Evolutionary conservation across 2,113 vertebrate species (phyloP).

Genomic region (Lota lota): DNA sequence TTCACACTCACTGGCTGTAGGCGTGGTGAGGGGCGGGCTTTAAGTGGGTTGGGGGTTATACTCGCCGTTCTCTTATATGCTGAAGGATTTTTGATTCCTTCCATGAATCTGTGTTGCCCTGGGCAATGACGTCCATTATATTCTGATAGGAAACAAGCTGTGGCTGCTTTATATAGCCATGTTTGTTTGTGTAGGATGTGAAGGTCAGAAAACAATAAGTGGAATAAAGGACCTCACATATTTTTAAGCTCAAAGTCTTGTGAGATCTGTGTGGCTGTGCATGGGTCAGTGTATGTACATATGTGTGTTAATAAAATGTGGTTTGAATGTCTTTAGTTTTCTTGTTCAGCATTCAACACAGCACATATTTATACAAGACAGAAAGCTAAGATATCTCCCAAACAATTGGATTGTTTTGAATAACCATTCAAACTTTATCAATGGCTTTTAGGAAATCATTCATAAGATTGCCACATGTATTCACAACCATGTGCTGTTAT

Average conservation of each 20-base stretch:
- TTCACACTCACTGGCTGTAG: slow-evolving; percentile 16
- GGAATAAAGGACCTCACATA: neutral
- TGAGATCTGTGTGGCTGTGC: too few relatives aligned
- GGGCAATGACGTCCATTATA: neutral
- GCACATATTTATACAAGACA: neutral
- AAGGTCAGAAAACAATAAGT: slow-evolving; percentile 2
- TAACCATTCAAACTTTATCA: too few relatives aligned
- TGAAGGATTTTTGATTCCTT: slow-evolving; percentile 5
- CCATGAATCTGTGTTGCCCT: slow-evolving; percentile 7
- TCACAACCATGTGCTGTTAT: neutral
- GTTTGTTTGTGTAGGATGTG: slow-evolving; percentile 3
- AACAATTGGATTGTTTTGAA: too few relatives aligned
- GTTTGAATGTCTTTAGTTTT: neutral
- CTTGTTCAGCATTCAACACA: neutral
- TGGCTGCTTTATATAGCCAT: neutral
- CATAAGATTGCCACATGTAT: neutral
- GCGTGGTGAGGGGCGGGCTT: slow-evolving; percentile 9
- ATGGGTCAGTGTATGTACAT: too few relatives aligned
- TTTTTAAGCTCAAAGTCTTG: too few relatives aligned
- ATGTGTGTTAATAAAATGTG: neutral
- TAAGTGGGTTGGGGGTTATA: slow-evolving; percentile 18
- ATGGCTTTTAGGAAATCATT: too few relatives aligned
- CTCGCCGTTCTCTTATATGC: slow-evolving; percentile 13
- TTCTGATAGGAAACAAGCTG: slow-evolving; percentile 1
- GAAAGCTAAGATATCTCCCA: neutral